Base-by-base conservation (phyloP, 2,888 invertebrate genomes). In the Zootermopsis nevadensis region DNA sequence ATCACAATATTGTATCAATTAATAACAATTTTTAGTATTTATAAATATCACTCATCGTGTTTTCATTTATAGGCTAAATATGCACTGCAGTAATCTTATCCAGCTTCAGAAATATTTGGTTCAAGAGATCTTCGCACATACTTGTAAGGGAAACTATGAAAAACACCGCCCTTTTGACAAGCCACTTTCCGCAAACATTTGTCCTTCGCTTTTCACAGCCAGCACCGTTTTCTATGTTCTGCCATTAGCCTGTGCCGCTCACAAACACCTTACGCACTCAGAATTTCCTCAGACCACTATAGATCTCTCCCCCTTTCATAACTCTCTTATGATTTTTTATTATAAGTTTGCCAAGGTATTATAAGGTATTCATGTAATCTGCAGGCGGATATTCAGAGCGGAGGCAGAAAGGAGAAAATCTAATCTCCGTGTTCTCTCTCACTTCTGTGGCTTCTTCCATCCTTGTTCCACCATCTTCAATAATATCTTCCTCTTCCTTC, bases 331-430 rank as follows among this genome's bases (percentile, higher is more conserved):
- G 79, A 77, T 82, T 82, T n/a, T 77, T 77, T 76, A 82, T 82
- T 82, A 82, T 38, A 69, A 48, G 55, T 76, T 67, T 77, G 60
- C 60, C 55, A 42, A 77, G 76, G 77, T 82, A 77, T 82, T 76
- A 82, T 83, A 83, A 81, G 83, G 81, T 83, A 83, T 83, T 83
- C 83, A 83, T 81, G 81, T 83, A 83, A 83, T 83, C 83, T 81
- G 83, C 66, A 77, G 81, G 60, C 76, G 83, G 83, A 77, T 83
- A 81, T 83, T 76, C 83, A 33, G 69, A 79, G 35, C 79, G 79
- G 79, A 60, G 66, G 79, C 66, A 35, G 79, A 15, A 79, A 79
- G 24, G 66, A 38, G 79, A 66, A 66, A 79, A 79, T 79, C 79
- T 79, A 79, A 79, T 79, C 79, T 79, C 66, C 79, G 35, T 33